Conservation (phyloP, 2,888 invertebrate genomes). For the Epinotia ramella region DNA sequence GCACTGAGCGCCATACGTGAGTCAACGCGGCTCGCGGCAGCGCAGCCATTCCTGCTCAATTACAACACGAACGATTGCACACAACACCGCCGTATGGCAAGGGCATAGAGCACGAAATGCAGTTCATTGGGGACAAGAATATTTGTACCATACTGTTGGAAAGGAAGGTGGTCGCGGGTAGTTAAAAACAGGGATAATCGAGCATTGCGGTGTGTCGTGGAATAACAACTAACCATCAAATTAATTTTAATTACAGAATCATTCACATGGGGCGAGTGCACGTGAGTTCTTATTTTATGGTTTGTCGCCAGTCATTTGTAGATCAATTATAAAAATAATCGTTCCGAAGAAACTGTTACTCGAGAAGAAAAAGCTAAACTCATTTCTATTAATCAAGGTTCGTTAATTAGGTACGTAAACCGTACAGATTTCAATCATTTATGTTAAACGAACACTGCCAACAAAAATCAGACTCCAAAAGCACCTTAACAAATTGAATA, state of each 20-base stretch:
- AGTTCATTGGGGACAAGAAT: conserved; percentile 52
- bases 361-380: background rate
- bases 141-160: conserved; percentile 60
- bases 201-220: conserved; percentile 58
- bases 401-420: conserved; percentile 9
- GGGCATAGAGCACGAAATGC: conserved; percentile 60
- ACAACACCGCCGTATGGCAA: conserved; percentile 59
- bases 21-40: conserved; percentile 71
- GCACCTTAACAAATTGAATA: conserved; percentile 41
- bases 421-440: conserved; percentile 20
- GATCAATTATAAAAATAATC: conserved; percentile 16
- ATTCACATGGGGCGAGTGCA: conserved; percentile 77
- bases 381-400: conserved; percentile 2
- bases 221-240: conserved; percentile 81
- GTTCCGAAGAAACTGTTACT: background rate
- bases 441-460: conserved; percentile 17
- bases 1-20: conserved; percentile 83
- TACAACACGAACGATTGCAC: conserved; percentile 54
- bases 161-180: conserved; percentile 70
- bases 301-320: conserved; percentile 49
- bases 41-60: conserved; percentile 64
- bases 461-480: conserved; percentile 17
- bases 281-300: conserved; percentile 68
- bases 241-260: conserved; percentile 82
- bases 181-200: conserved; percentile 75